phyloP scores from a whole-genome alignment of 2,113 vertebrate species.

The Aptenodytes patagonicus region DNA sequence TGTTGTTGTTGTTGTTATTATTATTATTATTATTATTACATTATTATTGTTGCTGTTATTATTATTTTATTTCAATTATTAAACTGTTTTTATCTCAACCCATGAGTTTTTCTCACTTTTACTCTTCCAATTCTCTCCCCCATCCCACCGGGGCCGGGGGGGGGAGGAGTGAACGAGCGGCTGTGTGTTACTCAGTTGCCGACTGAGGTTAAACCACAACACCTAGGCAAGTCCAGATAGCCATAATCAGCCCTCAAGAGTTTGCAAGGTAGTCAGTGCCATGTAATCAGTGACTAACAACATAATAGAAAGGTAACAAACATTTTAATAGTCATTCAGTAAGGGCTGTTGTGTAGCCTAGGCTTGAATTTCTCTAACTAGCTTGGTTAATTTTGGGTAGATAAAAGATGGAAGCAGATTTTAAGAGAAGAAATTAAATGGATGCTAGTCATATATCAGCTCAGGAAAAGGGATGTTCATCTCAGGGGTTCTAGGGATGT shows the following conservation, averaged over 20 bases:
- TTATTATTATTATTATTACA: too few relatives aligned
- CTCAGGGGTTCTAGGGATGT: not conserved
- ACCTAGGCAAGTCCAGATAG: not conserved
- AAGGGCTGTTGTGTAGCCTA: not conserved
- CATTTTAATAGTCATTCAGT: not conserved
- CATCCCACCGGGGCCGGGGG: too few relatives aligned
- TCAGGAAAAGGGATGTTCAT: not conserved
- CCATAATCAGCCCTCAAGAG: not conserved
- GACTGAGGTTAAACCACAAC: too few relatives aligned
- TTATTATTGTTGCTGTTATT: too few relatives aligned
- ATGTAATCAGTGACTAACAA: not conserved
- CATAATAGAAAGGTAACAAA: not conserved
- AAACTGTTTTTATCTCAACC: too few relatives aligned
- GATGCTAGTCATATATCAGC: not conserved
- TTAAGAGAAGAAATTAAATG: not conserved
- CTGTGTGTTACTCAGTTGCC: too few relatives aligned
- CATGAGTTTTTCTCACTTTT: too few relatives aligned
- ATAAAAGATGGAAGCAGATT: not conserved
- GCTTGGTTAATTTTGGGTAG: not conserved
- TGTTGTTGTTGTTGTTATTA: too few relatives aligned
- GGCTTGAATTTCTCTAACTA: not conserved
- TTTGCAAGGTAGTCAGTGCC: not conserved
- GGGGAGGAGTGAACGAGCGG: too few relatives aligned
- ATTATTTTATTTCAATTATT: too few relatives aligned
- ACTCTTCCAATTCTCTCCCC: too few relatives aligned